These are phyloP conservation scores for Coremacera marginata DNA, from an alignment of 2,888 invertebrate genomes.

Conservation along the genomic window DNA sequence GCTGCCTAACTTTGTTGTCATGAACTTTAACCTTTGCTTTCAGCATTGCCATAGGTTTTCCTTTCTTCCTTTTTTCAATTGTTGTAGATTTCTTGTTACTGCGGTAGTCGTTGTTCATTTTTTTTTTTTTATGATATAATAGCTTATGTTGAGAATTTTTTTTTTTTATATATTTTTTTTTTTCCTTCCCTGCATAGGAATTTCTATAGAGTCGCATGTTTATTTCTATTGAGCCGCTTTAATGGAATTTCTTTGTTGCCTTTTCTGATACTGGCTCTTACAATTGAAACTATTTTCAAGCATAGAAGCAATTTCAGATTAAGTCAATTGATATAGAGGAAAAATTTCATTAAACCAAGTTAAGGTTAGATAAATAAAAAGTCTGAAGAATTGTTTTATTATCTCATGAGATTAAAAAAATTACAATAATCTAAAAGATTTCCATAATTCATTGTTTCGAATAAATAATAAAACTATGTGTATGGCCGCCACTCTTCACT, in stretches of 20 bases:
- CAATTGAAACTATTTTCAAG: not conserved
- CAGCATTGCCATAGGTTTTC: not conserved
- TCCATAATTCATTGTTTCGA: no score
- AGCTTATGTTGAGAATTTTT: not conserved
- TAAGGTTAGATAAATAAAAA: no score
- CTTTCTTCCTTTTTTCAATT: not conserved
- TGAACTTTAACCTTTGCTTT: conserved; percentile 22
- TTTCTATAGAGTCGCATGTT: not conserved
- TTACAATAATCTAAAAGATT: no score
- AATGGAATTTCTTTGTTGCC: not conserved
- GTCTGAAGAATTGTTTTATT: no score
- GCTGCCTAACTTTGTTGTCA: not conserved
- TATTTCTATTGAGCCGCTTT: not conserved
- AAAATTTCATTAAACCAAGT: no score
- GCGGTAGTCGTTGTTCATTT: not conserved
- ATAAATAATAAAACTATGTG: no score
- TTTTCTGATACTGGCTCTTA: not conserved
- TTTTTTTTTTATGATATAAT: not conserved
- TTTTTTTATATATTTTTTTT: not conserved
- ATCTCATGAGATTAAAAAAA: no score
- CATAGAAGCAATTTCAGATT: not conserved
- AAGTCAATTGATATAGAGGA: no score
- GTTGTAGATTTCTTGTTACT: conserved; percentile 1
- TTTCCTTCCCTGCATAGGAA: not conserved
- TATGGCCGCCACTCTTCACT: no score